A percentile compares a stretch with the other conserved stretches of the same genome.
Evolutionary conservation across 2,113 vertebrate species (phyloP).

Genomic region (Actinemys pallida): DNA sequence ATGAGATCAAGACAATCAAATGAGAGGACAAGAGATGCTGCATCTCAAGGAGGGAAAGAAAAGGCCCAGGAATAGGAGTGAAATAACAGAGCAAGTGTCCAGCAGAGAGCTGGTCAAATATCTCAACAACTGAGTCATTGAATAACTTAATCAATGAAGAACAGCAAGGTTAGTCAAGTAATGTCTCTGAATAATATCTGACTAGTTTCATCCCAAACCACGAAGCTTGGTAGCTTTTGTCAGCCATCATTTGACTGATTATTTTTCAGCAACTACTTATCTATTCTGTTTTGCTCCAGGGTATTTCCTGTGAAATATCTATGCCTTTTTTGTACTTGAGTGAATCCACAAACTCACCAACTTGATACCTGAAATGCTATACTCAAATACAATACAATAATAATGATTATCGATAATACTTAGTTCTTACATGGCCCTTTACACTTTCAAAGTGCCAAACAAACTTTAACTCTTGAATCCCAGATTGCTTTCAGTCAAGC

Average conservation of each 20-base stretch:
- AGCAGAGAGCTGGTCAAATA: not conserved
- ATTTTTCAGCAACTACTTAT: not conserved
- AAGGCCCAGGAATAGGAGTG: not conserved
- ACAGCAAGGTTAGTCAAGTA: not conserved
- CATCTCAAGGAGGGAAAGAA: not conserved
- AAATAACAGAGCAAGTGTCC: not conserved
- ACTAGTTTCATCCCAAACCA: not conserved
- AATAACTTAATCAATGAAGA: not conserved
- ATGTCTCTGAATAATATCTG: not conserved
- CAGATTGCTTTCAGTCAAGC: not conserved
- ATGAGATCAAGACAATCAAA: not conserved
- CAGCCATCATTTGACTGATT: not conserved
- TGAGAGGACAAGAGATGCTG: not conserved
- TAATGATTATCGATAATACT: not conserved
- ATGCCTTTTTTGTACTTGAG: not conserved
- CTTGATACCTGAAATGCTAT: not conserved
- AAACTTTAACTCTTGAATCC: not conserved
- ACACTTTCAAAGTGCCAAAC: not conserved
- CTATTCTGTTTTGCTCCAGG: not conserved
- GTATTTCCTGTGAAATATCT: not conserved
- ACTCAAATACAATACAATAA: not conserved
- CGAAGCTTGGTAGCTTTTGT: not conserved
- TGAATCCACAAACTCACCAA: not conserved
- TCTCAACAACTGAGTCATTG: not conserved
- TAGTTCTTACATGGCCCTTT: not conserved